Base-by-base conservation (phyloP, 2,797 vertebrate genomes). In the Vireo griseus region DNA sequence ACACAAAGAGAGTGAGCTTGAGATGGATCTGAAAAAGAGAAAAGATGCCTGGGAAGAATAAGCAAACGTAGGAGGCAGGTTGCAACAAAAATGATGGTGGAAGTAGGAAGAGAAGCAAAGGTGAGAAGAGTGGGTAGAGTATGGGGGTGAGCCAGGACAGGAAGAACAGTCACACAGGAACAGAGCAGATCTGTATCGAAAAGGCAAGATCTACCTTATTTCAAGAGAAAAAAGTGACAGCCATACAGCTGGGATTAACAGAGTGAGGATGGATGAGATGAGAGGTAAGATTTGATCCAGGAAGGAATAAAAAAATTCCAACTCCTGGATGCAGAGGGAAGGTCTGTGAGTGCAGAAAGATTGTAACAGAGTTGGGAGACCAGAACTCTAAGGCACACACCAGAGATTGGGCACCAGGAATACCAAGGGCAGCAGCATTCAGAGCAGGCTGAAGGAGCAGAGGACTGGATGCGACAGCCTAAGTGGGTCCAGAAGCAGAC, bases 41-140 rank as follows among this genome's bases (percentile, higher is more conserved):
- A 45, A 93, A 79, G 47, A 66, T 0, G 4, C 31, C 59, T 5
- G 6, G 29, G 66, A 90, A 95, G 66, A 96, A 75, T 28, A 84
- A 86, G 63, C 25, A 73, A 81, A 94, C 3, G 88, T 88, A 81
- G 88, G 66, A 95, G 77, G 73, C n/a, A 91, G 62, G 68, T 29
- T 93, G 69, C n/a, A 86, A 88, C 44, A 84, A 59, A 94, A 88
- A 84, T 20, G 50, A n/a, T 75, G 58, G 79, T 76, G 55, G 31
- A 78, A 88, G 69, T 59, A 88, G 82, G 62, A 88, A 76, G 62
- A 94, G 40, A 52, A 81, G 66, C 69, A 94, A 94, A 93, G 79
- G 73, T 6, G 24, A 95, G 50, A 88, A 35, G 67, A 87, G 93
- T 93, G 81, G 94, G 86, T 45, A 79, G 75, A 92, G 28, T 57